Evolutionary conservation across 2,888 invertebrate species (phyloP).

Genomic region (Eilema griseolum): DNA sequence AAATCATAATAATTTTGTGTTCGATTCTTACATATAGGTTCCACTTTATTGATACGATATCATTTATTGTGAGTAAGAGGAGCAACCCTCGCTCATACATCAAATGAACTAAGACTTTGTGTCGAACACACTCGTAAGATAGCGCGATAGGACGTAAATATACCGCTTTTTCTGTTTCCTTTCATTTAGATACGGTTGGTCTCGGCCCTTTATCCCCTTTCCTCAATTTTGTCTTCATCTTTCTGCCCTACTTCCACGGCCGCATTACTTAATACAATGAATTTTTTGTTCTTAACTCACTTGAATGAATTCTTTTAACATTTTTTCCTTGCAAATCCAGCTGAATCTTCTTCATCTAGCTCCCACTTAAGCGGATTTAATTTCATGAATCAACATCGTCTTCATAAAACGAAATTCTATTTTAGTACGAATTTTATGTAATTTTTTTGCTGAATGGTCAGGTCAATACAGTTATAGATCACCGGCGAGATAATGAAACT

Average conservation of each 20-base stretch:
- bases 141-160: constrained; percentile 66
- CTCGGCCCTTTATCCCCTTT: constrained; percentile 63
- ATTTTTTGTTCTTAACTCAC: constrained; percentile 60
- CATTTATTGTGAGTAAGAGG: constrained; percentile 29
- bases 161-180: constrained; percentile 63
- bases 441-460: background rate
- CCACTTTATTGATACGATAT: constrained; percentile 32
- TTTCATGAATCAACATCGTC: constrained; percentile 47
- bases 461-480: background rate
- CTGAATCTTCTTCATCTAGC: constrained; percentile 53
- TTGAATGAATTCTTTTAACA: constrained; percentile 48
- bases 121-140: constrained; percentile 62
- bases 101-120: constrained; percentile 63
- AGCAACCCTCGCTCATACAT: constrained; percentile 61
- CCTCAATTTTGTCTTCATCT: constrained; percentile 69
- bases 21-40: constrained; percentile 25
- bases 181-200: constrained; percentile 69
- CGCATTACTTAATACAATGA: constrained; percentile 73
- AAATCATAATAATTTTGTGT: constrained; percentile 38
- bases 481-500: constrained; percentile 42
- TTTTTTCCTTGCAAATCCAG: constrained; percentile 56
- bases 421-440: background rate
- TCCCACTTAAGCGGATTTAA: constrained; percentile 52
- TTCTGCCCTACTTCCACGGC: constrained; percentile 57
- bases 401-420: constrained; percentile 11